A percentile compares a stretch with the other conserved stretches of the same genome.
phyloP scores from a whole-genome alignment of 2,113 vertebrate genomes.

The Varanus salvator region DNA sequence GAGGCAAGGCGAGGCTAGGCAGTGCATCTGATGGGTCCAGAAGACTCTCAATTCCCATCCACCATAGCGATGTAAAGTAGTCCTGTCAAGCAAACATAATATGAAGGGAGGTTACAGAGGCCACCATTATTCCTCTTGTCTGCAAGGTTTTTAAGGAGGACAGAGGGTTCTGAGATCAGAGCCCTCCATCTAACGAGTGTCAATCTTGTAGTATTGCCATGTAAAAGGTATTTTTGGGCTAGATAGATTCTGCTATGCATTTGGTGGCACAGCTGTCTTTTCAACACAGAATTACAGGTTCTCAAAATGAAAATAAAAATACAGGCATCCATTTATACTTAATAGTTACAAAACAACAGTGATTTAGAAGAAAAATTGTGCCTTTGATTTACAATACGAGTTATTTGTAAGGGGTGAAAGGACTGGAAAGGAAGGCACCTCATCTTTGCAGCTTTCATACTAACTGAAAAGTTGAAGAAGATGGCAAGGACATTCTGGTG shows the following conservation, averaged over 20 bases:
- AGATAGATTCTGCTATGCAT: not conserved
- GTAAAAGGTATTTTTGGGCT: not conserved
- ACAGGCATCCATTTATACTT: slow-evolving; percentile 24
- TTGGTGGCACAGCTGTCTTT: slow-evolving; percentile 33
- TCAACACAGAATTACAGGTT: not conserved
- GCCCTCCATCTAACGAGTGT: too few relatives aligned
- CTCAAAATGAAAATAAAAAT: slow-evolving; percentile 37
- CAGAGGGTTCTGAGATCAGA: too few relatives aligned
- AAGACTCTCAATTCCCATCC: too few relatives aligned
- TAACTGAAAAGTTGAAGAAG: slow-evolving; percentile 41
- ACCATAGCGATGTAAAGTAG: too few relatives aligned
- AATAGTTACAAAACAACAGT: slow-evolving; percentile 15
- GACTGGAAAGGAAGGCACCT: slow-evolving; percentile 20
- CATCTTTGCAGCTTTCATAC: slow-evolving; percentile 21
- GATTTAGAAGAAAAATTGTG: slow-evolving; percentile 24
- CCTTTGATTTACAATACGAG: slow-evolving; percentile 20
- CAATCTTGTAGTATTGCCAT: too few relatives aligned
- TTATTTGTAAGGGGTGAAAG: slow-evolving; percentile 19
- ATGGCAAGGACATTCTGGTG: slow-evolving; percentile 54
- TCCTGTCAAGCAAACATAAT: too few relatives aligned
- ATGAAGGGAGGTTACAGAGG: too few relatives aligned
- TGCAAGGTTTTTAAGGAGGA: too few relatives aligned
- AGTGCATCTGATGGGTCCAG: too few relatives aligned
- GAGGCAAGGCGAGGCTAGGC: too few relatives aligned
- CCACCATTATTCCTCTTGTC: too few relatives aligned